phyloP scores from a whole-genome alignment of 1,140 invertebrate species.

The Leptinotarsa defecta region DNA sequence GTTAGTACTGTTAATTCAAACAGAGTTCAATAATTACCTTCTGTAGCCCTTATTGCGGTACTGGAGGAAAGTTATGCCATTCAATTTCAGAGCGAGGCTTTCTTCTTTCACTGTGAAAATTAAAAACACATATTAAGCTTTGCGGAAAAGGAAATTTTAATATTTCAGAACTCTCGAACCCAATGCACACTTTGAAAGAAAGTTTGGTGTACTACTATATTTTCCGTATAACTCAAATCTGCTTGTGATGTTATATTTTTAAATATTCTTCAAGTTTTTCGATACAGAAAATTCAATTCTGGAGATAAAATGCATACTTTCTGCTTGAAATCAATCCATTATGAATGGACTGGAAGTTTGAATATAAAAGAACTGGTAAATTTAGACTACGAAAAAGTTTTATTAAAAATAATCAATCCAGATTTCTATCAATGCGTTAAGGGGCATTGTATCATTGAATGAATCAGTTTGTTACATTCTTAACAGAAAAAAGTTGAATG shows the following conservation, averaged over 20 bases:
- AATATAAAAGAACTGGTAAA: no score
- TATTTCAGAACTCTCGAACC: neutral
- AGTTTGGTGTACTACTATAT: conserved; percentile 2
- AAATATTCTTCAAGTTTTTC: neutral
- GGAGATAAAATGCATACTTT: no score
- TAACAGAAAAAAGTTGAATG: no score
- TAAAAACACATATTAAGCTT: conserved; percentile 15
- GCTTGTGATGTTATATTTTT: conserved; percentile 14
- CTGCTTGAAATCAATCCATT: no score
- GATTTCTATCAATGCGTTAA: no score
- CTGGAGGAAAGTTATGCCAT: conserved; percentile 51
- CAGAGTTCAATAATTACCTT: conserved; percentile 45
- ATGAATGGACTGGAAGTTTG: no score
- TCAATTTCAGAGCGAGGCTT: conserved; percentile 50
- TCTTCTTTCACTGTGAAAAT: conserved; percentile 45
- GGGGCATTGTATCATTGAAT: no score
- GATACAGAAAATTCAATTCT: neutral
- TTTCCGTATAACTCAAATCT: neutral
- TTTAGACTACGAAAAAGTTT: no score
- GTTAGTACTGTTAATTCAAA: conserved; percentile 18
- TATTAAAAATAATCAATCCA: no score
- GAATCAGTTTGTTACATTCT: no score
- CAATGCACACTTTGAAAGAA: conserved; percentile 1
- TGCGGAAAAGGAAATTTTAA: conserved; percentile 1
- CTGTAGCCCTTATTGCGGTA: conserved; percentile 52